Conservation (phyloP, 1,140 invertebrate genomes). For the Lepidurus couesii region DNA sequence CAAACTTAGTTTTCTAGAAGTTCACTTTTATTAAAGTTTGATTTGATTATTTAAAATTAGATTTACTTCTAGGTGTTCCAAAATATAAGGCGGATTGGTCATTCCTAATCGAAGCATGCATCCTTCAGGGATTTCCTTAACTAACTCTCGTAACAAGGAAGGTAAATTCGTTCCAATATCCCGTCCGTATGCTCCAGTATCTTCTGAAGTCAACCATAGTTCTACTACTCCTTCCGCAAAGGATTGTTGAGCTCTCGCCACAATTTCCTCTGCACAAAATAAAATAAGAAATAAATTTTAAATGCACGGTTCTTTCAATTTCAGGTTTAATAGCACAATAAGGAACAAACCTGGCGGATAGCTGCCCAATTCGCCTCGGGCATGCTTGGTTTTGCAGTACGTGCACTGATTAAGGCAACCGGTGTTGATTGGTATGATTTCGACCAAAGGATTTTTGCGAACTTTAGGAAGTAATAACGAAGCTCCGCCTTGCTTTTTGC, state of each 20-base stretch:
- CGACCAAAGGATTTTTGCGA: conserved; percentile 88
- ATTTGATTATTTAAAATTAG: neutral
- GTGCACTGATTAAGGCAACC: conserved; percentile 98
- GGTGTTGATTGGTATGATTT: conserved; percentile 97
- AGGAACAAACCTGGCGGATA: conserved; percentile 60
- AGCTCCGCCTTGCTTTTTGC: conserved; percentile 80
- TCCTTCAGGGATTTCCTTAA: conserved; percentile 82
- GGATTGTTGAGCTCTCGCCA: conserved; percentile 70
- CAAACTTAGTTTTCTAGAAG: neutral
- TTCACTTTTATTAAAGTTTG: neutral
- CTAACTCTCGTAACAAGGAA: conserved; percentile 75
- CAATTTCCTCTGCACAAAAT: conserved; percentile 59
- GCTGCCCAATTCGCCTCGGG: conserved; percentile 88
- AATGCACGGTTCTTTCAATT: neutral
- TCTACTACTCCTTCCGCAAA: conserved; percentile 91
- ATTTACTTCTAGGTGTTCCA: conserved; percentile 78
- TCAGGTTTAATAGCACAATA: neutral
- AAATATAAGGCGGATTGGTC: conserved; percentile 98
- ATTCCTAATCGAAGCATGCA: conserved; percentile 86
- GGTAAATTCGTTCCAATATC: conserved; percentile 88
- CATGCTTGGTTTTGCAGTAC: conserved; percentile 98
- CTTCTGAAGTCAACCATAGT: conserved; percentile 98
- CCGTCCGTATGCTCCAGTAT: conserved; percentile 92
- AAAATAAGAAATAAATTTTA: conserved; percentile 29
- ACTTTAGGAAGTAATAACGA: conserved; percentile 85